Conservation (phyloP, 2,113 vertebrate genomes). For the Pleuronectes platessa region DNA sequence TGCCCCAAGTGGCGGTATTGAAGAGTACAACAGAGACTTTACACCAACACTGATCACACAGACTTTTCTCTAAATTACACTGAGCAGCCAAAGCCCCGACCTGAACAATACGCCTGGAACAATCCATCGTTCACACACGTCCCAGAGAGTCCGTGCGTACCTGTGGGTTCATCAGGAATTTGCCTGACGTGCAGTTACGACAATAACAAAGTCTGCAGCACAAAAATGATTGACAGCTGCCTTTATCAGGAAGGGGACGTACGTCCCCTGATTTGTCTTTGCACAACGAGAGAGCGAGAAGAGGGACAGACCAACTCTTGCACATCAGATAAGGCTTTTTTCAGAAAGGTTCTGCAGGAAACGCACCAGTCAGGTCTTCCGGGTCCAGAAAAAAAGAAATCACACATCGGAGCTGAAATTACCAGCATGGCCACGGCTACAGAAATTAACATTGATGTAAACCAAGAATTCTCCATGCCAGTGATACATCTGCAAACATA, state of each 20-base stretch:
- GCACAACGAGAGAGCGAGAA: constrained; percentile 22
- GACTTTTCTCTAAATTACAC: constrained; percentile 3
- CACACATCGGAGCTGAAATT: neutral
- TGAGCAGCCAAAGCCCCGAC: neutral
- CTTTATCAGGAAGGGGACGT: constrained; percentile 28
- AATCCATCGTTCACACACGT: neutral
- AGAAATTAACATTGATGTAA: constrained; percentile 11
- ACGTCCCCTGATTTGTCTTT: constrained; percentile 53
- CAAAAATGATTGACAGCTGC: constrained; percentile 45
- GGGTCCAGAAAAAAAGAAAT: neutral
- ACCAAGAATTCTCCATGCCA: neutral
- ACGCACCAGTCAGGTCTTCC: neutral
- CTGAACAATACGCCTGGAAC: neutral
- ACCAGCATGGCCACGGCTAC: neutral
- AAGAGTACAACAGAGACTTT: constrained; percentile 16
- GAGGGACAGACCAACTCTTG: neutral
- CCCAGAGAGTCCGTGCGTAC: neutral
- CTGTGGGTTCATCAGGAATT: neutral
- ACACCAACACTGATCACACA: constrained; percentile 17
- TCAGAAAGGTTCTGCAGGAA: constrained; percentile 12
- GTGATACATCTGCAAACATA: too few species aligned
- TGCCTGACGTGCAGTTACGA: neutral
- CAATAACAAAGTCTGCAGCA: constrained; percentile 22
- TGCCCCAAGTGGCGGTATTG: constrained; percentile 45
- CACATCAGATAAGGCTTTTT: constrained; percentile 49